phyloP scores from a whole-genome alignment of 2,113 vertebrate genomes.

The Mesoclemmys tuberculata region DNA sequence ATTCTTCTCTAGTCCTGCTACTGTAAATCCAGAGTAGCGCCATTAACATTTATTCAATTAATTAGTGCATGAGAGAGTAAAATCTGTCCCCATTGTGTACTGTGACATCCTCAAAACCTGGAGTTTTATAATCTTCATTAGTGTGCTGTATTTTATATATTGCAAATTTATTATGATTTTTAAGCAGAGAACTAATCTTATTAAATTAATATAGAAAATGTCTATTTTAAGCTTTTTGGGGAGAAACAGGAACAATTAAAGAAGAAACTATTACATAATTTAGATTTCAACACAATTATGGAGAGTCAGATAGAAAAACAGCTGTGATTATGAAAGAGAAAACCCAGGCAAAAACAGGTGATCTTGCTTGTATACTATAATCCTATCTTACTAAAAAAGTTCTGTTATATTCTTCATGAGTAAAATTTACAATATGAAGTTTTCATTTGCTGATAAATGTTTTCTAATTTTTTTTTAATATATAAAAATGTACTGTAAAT shows the following conservation, averaged over 20 bases:
- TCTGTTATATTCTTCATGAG: not conserved
- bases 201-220: not conserved
- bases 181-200: not conserved
- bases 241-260: not conserved
- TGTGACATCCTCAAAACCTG: not conserved
- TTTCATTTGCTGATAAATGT: not conserved
- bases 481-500: not conserved
- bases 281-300: not conserved
- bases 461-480: not conserved
- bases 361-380: not conserved
- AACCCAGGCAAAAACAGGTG: not conserved
- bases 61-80: not conserved
- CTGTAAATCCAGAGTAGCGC: not conserved
- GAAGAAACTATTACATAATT: not conserved
- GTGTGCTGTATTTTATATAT: not conserved
- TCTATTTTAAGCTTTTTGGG: not conserved
- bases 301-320: not conserved
- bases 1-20: not conserved
- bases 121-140: not conserved
- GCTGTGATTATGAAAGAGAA: not conserved
- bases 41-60: not conserved
- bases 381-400: not conserved
- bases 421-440: not conserved
- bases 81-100: not conserved
- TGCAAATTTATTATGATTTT: not conserved